A percentile compares a stretch with the other conserved stretches of the same genome.
Conservation (phyloP, 2,797 vertebrate genomes). For the Halcyon leucocephala region DNA sequence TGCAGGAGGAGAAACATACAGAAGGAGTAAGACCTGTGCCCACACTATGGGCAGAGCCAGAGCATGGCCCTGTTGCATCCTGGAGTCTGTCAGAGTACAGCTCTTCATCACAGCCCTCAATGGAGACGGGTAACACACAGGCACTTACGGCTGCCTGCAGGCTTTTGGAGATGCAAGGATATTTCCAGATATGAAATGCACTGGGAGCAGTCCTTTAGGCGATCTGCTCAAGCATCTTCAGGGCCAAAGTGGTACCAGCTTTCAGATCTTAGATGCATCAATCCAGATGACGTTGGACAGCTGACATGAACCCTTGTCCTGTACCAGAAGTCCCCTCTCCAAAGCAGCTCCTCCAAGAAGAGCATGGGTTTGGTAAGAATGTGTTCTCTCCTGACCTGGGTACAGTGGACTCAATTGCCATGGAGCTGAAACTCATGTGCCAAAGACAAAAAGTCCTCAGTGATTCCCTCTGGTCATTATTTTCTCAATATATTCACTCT, state of each 20-base stretch:
- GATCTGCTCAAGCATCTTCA: neutral
- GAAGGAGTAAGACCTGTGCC: neutral
- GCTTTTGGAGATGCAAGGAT: neutral
- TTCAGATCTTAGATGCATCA: neutral
- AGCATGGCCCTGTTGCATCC: neutral
- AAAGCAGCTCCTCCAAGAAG: neutral
- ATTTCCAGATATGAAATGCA: neutral
- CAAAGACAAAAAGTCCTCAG: neutral
- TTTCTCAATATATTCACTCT: neutral
- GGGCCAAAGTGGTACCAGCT: neutral
- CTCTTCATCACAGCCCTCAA: neutral
- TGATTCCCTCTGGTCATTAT: neutral
- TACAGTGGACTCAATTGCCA: accelerated
- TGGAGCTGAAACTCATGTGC: neutral
- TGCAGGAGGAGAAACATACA: neutral
- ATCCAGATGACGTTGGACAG: neutral
- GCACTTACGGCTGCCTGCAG: neutral
- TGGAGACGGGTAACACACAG: neutral
- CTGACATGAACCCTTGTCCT: neutral
- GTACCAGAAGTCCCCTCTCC: neutral
- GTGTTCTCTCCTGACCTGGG: neutral
- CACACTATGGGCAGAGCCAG: accelerated
- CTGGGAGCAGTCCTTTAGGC: neutral
- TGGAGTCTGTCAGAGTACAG: neutral
- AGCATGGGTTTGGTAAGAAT: neutral